These are phyloP conservation scores for Palythoa grandiflora DNA, from an alignment of 92 coral and sea anemone species.

Conservation along the genomic window DNA sequence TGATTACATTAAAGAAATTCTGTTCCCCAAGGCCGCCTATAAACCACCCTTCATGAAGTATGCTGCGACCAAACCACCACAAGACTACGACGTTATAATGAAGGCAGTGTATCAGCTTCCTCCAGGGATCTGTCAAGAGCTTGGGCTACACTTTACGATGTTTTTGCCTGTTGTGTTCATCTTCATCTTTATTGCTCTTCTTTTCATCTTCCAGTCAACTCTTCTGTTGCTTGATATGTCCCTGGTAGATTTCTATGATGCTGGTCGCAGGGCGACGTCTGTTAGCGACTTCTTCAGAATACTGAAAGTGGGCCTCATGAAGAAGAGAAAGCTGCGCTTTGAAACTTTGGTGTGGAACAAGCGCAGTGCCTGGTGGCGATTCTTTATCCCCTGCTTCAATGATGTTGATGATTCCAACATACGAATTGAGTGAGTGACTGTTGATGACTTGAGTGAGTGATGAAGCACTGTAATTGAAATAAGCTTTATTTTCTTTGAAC, in stretches of 20 bases:
- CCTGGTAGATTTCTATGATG: slow-evolving; percentile 90
- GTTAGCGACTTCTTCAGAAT: slow-evolving; percentile 73
- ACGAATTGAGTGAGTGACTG: slow-evolving; percentile 31
- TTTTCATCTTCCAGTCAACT: slow-evolving; percentile 83
- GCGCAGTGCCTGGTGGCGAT: slow-evolving; percentile 89
- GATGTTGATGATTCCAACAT: slow-evolving; percentile 64
- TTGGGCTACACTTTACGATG: slow-evolving; percentile 80
- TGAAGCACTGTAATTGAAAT: too few relatives aligned
- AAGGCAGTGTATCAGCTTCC: slow-evolving; percentile 42
- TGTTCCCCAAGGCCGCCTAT: slow-evolving; percentile 37
- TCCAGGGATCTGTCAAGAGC: slow-evolving; percentile 70
- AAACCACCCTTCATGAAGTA: slow-evolving; percentile 42
- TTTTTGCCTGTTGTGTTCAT: slow-evolving; percentile 86
- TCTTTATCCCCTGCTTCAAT: slow-evolving; percentile 81
- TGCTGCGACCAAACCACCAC: slow-evolving; percentile 51
- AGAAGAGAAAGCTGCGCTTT: slow-evolving; percentile 83
- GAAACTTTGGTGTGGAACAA: slow-evolving; percentile 69
- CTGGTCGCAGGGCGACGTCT: slow-evolving; percentile 73
- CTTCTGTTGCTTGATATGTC: slow-evolving; percentile 90
- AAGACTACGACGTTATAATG: slow-evolving; percentile 34
- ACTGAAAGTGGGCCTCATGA: slow-evolving; percentile 73
- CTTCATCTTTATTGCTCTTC: slow-evolving; percentile 70
- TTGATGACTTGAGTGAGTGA: background rate
- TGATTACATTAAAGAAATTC: slow-evolving; percentile 30
- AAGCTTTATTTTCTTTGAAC: too few relatives aligned